phyloP scores from a whole-genome alignment of 2,797 vertebrate species.

The Rachycentron canadum region DNA sequence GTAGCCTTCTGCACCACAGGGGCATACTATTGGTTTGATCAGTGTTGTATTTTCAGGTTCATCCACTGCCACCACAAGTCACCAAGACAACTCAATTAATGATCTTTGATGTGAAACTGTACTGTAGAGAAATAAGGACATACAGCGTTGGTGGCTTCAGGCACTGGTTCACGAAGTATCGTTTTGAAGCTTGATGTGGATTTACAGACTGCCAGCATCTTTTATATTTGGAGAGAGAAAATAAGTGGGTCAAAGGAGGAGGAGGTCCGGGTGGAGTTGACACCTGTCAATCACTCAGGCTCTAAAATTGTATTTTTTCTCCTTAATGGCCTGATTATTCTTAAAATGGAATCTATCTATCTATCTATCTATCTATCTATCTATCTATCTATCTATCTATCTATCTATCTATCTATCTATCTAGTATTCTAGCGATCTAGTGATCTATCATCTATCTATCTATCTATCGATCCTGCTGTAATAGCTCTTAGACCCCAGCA shows the following conservation, averaged over 20 bases:
- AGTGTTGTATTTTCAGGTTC: background rate
- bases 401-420: background rate
- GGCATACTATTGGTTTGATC: background rate
- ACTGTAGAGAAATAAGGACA: background rate
- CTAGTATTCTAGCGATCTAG: background rate
- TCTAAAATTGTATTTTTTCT: background rate
- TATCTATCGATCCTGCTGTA: background rate
- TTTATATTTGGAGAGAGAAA: background rate
- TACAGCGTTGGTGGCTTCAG: background rate
- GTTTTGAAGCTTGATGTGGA: background rate
- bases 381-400: background rate
- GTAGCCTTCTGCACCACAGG: no score
- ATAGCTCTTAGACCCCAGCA: slow-evolving; percentile 12
- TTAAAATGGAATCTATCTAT: background rate
- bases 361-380: background rate
- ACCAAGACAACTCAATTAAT: background rate
- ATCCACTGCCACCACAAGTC: background rate
- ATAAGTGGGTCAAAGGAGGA: slow-evolving; percentile 1
- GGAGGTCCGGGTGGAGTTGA: no score
- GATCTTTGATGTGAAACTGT: background rate
- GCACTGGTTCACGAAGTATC: background rate
- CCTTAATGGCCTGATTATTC: no score
- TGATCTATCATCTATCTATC: background rate
- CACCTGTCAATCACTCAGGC: background rate
- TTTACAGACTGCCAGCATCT: background rate